These are phyloP conservation scores for Cinclus cinclus DNA, from an alignment of 2,113 vertebrate genomes.

Conservation along the genomic window DNA sequence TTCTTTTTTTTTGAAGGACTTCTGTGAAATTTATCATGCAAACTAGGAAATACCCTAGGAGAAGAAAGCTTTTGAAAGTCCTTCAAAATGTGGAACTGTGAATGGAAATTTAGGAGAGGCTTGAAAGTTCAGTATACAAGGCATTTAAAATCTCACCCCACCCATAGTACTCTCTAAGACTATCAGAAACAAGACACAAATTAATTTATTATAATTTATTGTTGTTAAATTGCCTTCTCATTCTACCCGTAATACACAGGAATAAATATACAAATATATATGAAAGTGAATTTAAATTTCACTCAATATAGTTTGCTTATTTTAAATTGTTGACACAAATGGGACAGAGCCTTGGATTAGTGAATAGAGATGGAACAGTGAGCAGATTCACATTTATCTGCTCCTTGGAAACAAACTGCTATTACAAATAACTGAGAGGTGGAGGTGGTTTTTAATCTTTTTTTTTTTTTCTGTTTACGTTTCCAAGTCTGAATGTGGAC, in stretches of 20 bases:
- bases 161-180: background rate
- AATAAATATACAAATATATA: constrained; percentile 7
- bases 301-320: background rate
- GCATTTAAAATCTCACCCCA: background rate
- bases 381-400: background rate
- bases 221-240: background rate
- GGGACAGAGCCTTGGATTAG: background rate
- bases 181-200: background rate
- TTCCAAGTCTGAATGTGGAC: background rate
- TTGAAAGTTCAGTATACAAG: background rate
- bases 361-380: background rate
- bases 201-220: background rate
- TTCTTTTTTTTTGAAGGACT: background rate
- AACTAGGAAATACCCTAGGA: background rate
- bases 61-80: background rate
- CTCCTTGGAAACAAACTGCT: background rate
- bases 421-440: background rate
- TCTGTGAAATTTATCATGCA: background rate
- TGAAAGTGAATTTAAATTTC: background rate
- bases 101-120: background rate
- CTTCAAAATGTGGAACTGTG: background rate
- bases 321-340: background rate
- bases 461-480: background rate
- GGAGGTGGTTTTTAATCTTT: rapidly evolving
- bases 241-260: background rate